These are phyloP conservation scores for Neodiprion lecontei DNA, from an alignment of 1,140 invertebrate species.

Conservation along the genomic window DNA sequence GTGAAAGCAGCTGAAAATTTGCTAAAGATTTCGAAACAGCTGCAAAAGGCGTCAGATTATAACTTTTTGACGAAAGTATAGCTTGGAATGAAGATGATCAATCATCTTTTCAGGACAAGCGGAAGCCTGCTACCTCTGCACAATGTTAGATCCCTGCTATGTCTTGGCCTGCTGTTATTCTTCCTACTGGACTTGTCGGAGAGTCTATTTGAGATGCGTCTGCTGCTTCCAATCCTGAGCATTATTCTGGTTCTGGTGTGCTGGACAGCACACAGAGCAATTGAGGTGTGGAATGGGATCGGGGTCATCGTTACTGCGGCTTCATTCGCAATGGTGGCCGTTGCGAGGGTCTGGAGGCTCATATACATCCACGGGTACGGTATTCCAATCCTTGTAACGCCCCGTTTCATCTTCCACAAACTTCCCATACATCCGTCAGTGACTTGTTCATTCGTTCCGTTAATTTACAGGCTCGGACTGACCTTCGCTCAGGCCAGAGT, in stretches of 20 bases:
- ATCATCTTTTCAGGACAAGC: conserved; percentile 25
- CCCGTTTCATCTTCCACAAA: too few species aligned
- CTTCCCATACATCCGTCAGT: too few species aligned
- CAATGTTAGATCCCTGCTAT: conserved; percentile 34
- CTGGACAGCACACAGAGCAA: conserved; percentile 42
- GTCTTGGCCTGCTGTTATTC: conserved; percentile 30
- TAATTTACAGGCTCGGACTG: conserved; percentile 33
- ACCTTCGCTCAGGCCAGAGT: conserved; percentile 34
- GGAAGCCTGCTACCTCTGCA: conserved; percentile 37
- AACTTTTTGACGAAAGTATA: too few species aligned
- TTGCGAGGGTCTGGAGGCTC: conserved; percentile 40
- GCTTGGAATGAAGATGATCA: not conserved
- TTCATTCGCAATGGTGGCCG: conserved; percentile 37
- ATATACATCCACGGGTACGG: conserved; percentile 35
- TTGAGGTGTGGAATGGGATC: conserved; percentile 37
- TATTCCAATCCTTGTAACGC: not conserved
- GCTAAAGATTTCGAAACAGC: too few species aligned
- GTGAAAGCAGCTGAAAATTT: too few species aligned
- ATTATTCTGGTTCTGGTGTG: conserved; percentile 34
- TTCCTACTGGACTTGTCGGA: conserved; percentile 40
- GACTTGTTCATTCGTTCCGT: not conserved
- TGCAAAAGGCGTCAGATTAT: too few species aligned
- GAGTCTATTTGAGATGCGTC: conserved; percentile 33
- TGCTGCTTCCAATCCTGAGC: conserved; percentile 30
- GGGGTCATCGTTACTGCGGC: conserved; percentile 34